Percentiles rank a stretch among this genome's conserved stretches.
Evolutionary conservation across 2,113 vertebrate species (phyloP).

Genomic region (Prolemur simus): DNA sequence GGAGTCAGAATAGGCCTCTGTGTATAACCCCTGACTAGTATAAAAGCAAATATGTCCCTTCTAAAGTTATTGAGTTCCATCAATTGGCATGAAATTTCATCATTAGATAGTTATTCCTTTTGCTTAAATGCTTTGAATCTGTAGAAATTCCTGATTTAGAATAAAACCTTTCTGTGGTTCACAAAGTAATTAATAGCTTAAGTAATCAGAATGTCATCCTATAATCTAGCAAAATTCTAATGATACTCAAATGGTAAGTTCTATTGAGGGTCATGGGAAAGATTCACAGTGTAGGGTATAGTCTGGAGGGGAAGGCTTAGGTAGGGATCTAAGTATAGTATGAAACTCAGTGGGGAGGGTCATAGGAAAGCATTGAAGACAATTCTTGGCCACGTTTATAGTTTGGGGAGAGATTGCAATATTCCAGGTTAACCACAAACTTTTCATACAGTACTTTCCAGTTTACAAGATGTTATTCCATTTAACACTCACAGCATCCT

Average conservation of each 20-base stretch:
- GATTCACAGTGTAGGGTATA: fast-evolving
- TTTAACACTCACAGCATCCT: neutral
- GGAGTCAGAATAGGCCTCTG: neutral
- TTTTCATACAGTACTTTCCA: neutral
- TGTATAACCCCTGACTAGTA: neutral
- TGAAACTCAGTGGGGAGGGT: neutral
- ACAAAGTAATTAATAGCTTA: neutral
- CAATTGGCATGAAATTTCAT: neutral
- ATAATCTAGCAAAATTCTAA: neutral
- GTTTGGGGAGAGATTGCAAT: neutral
- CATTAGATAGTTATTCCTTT: slow-evolving; percentile 5
- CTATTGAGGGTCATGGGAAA: neutral
- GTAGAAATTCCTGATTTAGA: slow-evolving; percentile 3
- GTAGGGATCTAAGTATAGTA: neutral
- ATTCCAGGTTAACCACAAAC: neutral
- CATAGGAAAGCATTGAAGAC: neutral
- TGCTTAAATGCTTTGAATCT: neutral
- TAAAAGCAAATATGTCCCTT: neutral
- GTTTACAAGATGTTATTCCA: neutral
- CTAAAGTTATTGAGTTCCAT: neutral
- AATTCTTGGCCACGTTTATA: too few relatives aligned
- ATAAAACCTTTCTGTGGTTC: neutral
- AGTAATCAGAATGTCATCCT: neutral
- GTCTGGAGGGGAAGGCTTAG: neutral
- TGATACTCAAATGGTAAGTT: neutral